Base-by-base conservation (phyloP, 2,888 invertebrate genomes). In the Melipona beecheii region DNA sequence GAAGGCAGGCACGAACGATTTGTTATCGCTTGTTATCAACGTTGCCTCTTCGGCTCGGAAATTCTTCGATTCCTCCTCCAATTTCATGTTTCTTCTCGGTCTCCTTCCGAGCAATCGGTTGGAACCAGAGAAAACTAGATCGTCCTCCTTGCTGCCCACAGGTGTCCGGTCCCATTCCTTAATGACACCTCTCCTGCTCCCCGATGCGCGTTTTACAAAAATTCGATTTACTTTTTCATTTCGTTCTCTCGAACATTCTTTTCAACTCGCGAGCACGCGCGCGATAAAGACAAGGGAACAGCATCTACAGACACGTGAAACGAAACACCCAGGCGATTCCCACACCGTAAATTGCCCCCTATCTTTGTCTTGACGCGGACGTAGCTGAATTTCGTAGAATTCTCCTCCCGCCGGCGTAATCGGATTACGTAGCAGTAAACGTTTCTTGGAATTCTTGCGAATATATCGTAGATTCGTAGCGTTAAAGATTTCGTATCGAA, bases 211-310 rank as follows among this genome's bases (percentile, higher is more conserved):
- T 91, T 90, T 91, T 88, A 89, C 86, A 87, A 91, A 43, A 91
- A 93, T 92, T 93, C 92, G 91, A 93, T 93, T 93, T 92, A 75
- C 90, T 88, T 87, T 89, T 85, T 88, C 88, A 86, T 86, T 83
- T 89, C 43, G 9, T 43, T 43, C 88, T 76, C 83, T 78, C 60
- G 74, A 69, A 85, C 81, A 79, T 90, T 87, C 84, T 86, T 86
- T 83, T 86, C 43, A 9, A 43, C 43, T 81, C 73, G 75, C 62
- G 9, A 9, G 43, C 43, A 9, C 43, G 43, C 43, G 70, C 69
- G 70, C 49, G 73, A 56, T 50, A 64, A 58, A 58, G 60, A 68
- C 77, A 50, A 68, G 66, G 69, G 71, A 62, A 77, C 58, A 52
- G 24, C 31, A 17, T 65, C 21, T 19, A 24, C 15, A 52, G 17